Percentiles rank a stretch among this genome's conserved stretches.
Conservation (phyloP, 2,888 invertebrate species). For the Tachystola acroxantha region DNA sequence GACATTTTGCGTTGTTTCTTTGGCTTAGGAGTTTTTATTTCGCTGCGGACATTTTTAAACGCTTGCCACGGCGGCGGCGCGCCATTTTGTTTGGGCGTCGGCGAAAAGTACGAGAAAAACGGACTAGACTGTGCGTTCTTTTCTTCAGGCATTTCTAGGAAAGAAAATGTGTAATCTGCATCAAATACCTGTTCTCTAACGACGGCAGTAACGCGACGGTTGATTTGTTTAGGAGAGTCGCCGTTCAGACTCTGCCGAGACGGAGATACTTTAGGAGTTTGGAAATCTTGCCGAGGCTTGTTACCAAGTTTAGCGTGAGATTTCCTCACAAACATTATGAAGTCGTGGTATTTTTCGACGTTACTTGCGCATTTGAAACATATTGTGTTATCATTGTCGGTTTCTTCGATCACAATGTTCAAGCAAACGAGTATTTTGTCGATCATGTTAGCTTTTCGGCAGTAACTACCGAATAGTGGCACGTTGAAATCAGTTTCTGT, state of each 20-base stretch:
- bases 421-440: slow-evolving; percentile 58
- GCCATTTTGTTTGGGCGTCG: slow-evolving; percentile 37
- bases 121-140: slow-evolving; percentile 44
- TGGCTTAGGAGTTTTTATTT: slow-evolving; percentile 19
- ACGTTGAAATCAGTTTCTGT: slow-evolving; percentile 58
- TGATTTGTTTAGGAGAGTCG: too few species aligned
- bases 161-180: slow-evolving; percentile 59
- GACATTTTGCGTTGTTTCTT: slow-evolving; percentile 24
- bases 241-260: slow-evolving; percentile 29
- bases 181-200: slow-evolving; percentile 53
- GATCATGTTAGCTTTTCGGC: slow-evolving; percentile 45
- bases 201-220: slow-evolving; percentile 47
- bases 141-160: slow-evolving; percentile 46
- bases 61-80: slow-evolving; percentile 50
- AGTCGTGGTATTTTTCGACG: slow-evolving; percentile 58
- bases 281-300: not conserved
- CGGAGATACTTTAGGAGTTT: slow-evolving; percentile 8
- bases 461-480: slow-evolving; percentile 49
- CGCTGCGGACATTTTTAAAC: slow-evolving; percentile 22
- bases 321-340: slow-evolving; percentile 46
- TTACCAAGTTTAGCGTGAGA: slow-evolving; percentile 35
- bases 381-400: slow-evolving; percentile 47
- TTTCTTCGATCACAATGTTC: slow-evolving; percentile 52
- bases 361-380: slow-evolving; percentile 60
- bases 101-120: slow-evolving; percentile 61